Evolutionary conservation across 2,113 vertebrate species (phyloP).

Genomic region (Corapipo altera): DNA sequence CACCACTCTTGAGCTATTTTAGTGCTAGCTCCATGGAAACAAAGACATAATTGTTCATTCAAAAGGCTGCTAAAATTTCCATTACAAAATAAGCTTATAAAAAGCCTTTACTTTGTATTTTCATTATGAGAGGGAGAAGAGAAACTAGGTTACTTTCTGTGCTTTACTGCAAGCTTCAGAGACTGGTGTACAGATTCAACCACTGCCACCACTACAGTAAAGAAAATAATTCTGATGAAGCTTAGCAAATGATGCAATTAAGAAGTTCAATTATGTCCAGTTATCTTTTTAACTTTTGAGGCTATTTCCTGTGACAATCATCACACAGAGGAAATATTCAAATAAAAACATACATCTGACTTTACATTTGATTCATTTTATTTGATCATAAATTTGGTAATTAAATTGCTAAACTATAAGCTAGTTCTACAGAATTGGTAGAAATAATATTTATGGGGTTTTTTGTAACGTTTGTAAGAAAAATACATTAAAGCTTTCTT

Average conservation of each 20-base stretch:
- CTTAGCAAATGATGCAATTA: background rate
- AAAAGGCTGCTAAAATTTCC: constrained; percentile 52
- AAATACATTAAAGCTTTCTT: background rate
- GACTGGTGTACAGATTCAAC: background rate
- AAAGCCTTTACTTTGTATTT: constrained; percentile 29
- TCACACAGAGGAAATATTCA: background rate
- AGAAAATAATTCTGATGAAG: background rate
- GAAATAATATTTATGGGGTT: background rate
- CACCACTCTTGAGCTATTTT: constrained; percentile 21
- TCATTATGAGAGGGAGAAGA: background rate
- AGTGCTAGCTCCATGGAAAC: constrained; percentile 53
- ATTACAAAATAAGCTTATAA: constrained; percentile 37
- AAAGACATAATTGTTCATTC: constrained; percentile 50
- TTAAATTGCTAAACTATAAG: background rate
- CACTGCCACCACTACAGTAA: background rate
- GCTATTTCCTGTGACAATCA: background rate
- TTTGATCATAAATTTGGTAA: background rate
- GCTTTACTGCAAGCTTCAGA: background rate
- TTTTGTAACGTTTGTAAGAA: background rate
- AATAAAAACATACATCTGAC: background rate
- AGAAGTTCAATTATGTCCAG: background rate
- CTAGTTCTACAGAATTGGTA: background rate
- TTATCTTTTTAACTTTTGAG: background rate
- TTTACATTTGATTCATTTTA: background rate
- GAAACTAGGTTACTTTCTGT: constrained; percentile 19